phyloP scores from a whole-genome alignment of 2,888 invertebrate species.

The Phragmatobia fuliginosa region DNA sequence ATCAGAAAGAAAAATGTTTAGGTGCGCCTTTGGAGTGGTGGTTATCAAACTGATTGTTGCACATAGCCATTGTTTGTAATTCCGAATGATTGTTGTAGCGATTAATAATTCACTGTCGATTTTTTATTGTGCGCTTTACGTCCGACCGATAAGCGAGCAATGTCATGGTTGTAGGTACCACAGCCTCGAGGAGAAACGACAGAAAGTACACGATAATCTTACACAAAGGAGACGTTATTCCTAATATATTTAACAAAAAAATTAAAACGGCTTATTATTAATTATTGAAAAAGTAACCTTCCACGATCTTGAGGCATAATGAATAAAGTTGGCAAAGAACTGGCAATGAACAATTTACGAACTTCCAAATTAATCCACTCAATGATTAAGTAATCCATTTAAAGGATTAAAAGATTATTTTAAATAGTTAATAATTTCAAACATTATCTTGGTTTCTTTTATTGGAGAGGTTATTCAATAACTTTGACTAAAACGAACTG shows the following conservation, averaged over 20 bases:
- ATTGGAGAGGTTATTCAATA: neutral
- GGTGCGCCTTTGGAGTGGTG: slow-evolving; percentile 19
- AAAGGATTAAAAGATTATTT: slow-evolving; percentile 24
- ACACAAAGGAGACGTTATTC: slow-evolving; percentile 19
- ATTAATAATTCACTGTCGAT: slow-evolving; percentile 38
- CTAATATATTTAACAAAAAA: slow-evolving; percentile 35
- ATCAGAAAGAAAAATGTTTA: slow-evolving; percentile 11
- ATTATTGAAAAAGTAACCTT: no score
- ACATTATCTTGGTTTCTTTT: neutral
- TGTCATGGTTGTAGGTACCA: slow-evolving; percentile 55
- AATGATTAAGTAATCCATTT: slow-evolving; percentile 32
- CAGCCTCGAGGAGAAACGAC: slow-evolving; percentile 34
- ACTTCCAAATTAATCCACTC: slow-evolving; percentile 22
- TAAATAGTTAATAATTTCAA: slow-evolving; percentile 10
- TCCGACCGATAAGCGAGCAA: slow-evolving; percentile 56
- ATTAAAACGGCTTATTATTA: no score
- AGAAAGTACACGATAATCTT: slow-evolving; percentile 60
- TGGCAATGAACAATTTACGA: slow-evolving; percentile 30
- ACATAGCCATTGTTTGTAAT: slow-evolving; percentile 43
- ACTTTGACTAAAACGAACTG: neutral
- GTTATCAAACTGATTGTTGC: slow-evolving; percentile 34
- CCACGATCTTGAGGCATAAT: slow-evolving; percentile 27
- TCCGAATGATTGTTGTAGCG: slow-evolving; percentile 37
- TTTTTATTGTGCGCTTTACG: slow-evolving; percentile 31
- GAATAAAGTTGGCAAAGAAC: slow-evolving; percentile 30